Conservation (phyloP, 2,888 invertebrate genomes). For the Apocheima hispidaria region DNA sequence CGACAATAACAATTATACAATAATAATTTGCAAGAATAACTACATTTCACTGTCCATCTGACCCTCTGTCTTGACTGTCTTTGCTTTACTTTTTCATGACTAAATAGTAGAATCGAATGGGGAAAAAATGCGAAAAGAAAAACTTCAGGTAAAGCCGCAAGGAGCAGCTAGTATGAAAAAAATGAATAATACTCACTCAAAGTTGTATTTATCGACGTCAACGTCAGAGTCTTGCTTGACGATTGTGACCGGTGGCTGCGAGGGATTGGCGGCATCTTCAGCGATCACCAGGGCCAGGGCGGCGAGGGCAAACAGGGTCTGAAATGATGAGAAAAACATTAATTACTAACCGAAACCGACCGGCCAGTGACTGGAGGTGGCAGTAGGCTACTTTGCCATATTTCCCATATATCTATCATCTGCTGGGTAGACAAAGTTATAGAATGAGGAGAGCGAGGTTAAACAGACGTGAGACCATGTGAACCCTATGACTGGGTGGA, state of each 20-base stretch:
- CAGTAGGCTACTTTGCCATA: too few species aligned
- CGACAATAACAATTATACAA: too few species aligned
- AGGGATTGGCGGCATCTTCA: conserved; percentile 57
- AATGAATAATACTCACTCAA: conserved; percentile 82
- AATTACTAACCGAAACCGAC: background rate
- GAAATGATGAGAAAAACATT: conserved; percentile 29
- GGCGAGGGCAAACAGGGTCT: conserved; percentile 71
- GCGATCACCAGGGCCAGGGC: conserved; percentile 69
- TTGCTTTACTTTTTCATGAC: background rate
- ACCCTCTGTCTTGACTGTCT: background rate
- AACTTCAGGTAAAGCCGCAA: background rate
- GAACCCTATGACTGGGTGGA: too few species aligned
- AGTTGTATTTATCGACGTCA: conserved; percentile 88
- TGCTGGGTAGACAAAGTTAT: too few species aligned
- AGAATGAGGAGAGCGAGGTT: too few species aligned
- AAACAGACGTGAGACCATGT: too few species aligned
- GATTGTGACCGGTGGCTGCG: conserved; percentile 77
- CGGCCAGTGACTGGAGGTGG: background rate
- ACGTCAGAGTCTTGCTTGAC: conserved; percentile 88
- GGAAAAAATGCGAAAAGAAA: background rate
- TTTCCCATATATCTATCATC: too few species aligned
- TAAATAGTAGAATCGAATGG: background rate
- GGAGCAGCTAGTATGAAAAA: background rate
- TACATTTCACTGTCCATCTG: background rate
- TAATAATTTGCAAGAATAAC: too few species aligned